Conservation (phyloP, 2,888 invertebrate genomes). For the Nasonia oneida region DNA sequence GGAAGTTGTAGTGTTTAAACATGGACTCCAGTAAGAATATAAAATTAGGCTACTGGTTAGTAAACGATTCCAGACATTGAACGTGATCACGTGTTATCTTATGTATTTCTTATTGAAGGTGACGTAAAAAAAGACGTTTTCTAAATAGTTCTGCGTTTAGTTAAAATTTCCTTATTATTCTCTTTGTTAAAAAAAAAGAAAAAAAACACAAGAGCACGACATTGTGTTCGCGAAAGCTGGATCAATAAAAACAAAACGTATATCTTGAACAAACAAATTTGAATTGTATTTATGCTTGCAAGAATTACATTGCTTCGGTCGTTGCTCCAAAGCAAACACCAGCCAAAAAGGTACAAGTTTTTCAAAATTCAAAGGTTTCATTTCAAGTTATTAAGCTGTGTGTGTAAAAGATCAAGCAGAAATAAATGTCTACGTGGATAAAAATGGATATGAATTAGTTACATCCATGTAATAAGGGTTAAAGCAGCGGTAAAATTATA, state of each 20-base stretch:
- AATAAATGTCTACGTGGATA: no score
- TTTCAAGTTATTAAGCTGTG: not conserved
- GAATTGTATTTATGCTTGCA: not conserved
- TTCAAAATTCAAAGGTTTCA: not conserved
- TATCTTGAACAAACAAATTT: slow-evolving; percentile 1
- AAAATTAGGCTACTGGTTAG: no score
- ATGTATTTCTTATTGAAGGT: no score
- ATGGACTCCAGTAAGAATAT: no score
- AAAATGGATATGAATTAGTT: no score
- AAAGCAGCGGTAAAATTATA: no score
- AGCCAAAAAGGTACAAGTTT: not conserved
- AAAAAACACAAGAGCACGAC: not conserved
- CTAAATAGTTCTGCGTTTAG: no score
- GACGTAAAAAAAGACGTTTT: no score
- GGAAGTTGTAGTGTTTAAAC: no score
- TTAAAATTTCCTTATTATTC: not conserved
- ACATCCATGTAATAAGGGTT: no score
- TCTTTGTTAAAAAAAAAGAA: not conserved
- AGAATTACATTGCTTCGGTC: not conserved
- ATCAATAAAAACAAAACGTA: slow-evolving; percentile 2
- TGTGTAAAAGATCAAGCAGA: not conserved
- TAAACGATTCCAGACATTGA: no score
- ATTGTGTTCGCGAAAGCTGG: slow-evolving; percentile 13
- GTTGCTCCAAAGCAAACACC: not conserved
- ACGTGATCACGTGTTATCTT: no score